Evolutionary conservation across 2,888 invertebrate species (phyloP), one percentile per base, ranked within the genome.

Genomic region (Himalopsyche tibetana): DNA sequence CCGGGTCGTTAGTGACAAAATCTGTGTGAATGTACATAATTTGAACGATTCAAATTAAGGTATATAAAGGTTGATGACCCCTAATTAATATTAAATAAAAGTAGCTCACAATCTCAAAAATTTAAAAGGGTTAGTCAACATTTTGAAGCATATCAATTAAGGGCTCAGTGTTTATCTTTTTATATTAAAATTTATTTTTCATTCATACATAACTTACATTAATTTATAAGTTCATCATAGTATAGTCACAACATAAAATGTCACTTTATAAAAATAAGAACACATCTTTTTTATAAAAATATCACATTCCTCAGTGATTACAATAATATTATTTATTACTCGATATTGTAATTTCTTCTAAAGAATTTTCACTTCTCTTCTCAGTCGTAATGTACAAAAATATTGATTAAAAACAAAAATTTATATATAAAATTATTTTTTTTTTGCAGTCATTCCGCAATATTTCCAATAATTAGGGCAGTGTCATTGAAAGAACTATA

Each of bases 371-470:
- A 51, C 51, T 51, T 51, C 15, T 74, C 74, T 74, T 74, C 38
- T 74, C 74, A 74, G 74, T 74, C 74, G 36, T 74, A 74, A 74
- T 74, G 74, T 74, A 74, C 74, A 74, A 74, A 74, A 74, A 74
- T 38, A 74, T 74, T 74, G 2, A 15, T 74, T 12, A 74, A 74
- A 74, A 74, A 74, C 19, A 56, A 56, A 69, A 69, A 69, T 19
- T 69, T 69, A 69, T 36, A 69, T 69, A 69, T 69, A 36, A 69
- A 74, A 74, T 36, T 74, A 74, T 38, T 38, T 12, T 8, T 19
- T 12, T 12, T 6, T 38, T 74, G 74, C 36, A 74, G 28, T 8
- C 36, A 12, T 74, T 15, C 36, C 38, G 36, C 74, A 74, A 38
- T 74, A 74, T 36, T 36, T 15, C 38, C 36, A 74, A 74, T 74